These are phyloP conservation scores for Zapus hudsonius DNA, from an alignment of 2,113 vertebrate species.

Conservation along the genomic window DNA sequence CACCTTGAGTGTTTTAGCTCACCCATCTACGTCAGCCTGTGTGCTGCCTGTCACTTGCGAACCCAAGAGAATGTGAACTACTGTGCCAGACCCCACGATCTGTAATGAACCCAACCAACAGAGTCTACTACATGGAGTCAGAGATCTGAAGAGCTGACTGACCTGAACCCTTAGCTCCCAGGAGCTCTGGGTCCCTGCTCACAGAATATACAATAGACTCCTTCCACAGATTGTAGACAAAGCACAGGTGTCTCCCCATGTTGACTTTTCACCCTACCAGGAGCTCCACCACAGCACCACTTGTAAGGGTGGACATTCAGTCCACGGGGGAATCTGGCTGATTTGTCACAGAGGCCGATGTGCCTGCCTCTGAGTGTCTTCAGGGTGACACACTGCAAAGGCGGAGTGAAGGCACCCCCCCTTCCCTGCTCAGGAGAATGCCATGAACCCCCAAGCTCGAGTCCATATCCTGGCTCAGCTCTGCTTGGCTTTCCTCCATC, in stretches of 20 bases:
- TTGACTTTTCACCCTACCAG: neutral
- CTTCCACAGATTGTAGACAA: neutral
- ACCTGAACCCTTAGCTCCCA: neutral
- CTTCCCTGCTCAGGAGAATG: neutral
- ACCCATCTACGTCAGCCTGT: neutral
- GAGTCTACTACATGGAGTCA: accelerated
- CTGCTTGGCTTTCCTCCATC: neutral
- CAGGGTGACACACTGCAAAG: neutral
- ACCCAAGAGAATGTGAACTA: neutral
- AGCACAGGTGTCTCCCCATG: neutral
- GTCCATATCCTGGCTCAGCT: neutral
- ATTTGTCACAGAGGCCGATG: neutral
- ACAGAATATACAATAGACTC: neutral
- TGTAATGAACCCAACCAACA: neutral
- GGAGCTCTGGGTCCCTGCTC: neutral
- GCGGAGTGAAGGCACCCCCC: neutral
- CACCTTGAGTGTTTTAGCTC: neutral
- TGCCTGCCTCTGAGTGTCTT: neutral
- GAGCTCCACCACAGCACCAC: neutral
- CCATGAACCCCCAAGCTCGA: neutral
- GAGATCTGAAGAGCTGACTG: neutral
- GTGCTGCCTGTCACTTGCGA: neutral
- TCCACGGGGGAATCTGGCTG: neutral
- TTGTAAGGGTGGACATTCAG: neutral
- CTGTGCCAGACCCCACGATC: neutral